These are phyloP conservation scores for Pygoscelis adeliae DNA, from an alignment of 2,113 vertebrate species.

Conservation along the genomic window DNA sequence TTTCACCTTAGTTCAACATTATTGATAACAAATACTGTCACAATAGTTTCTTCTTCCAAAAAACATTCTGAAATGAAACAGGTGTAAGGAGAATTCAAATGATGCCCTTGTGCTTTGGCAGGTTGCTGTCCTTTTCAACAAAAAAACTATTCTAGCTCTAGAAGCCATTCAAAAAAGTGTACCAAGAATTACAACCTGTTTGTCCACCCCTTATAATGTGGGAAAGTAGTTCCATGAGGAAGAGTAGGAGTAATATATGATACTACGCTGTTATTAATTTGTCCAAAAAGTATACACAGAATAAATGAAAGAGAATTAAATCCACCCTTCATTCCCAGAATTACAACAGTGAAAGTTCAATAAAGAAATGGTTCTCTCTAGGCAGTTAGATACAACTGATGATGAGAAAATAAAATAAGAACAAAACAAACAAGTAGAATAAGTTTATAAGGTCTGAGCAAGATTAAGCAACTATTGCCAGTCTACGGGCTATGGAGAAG, in stretches of 20 bases:
- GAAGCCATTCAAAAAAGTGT: background rate
- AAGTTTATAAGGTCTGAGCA: background rate
- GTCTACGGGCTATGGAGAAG: background rate
- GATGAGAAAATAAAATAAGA: background rate
- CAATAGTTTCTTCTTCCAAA: background rate
- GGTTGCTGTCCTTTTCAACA: background rate
- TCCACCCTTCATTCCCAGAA: background rate
- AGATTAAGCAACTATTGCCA: background rate
- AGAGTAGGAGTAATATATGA: background rate
- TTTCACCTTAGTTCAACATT: background rate
- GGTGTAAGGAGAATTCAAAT: background rate
- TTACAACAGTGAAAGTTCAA: background rate
- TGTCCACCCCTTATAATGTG: background rate
- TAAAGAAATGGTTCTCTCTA: background rate
- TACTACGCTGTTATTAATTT: background rate
- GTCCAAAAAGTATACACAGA: background rate
- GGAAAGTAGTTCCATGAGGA: background rate
- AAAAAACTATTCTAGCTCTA: background rate
- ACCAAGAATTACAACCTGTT: background rate
- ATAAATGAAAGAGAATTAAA: background rate
- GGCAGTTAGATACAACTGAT: background rate
- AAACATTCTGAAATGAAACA: background rate
- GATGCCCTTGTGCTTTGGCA: background rate
- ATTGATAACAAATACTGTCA: background rate
- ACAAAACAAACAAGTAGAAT: background rate